phyloP scores from a whole-genome alignment of 2,113 vertebrate species.

The Geococcyx californianus region DNA sequence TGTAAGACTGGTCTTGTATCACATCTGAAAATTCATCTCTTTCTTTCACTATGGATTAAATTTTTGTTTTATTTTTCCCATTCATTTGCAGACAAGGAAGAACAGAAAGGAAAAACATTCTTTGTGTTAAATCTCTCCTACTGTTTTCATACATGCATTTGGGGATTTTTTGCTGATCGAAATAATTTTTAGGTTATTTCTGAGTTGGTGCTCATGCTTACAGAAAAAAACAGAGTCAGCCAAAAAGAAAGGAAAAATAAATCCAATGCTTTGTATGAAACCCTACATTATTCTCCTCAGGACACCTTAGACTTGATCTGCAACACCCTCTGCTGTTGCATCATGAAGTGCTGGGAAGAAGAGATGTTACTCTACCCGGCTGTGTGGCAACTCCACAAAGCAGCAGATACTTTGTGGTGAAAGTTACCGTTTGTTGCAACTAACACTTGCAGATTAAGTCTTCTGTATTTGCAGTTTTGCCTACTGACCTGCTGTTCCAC shows the following conservation, averaged over 20 bases:
- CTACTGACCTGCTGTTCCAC: not conserved
- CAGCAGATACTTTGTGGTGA: not conserved
- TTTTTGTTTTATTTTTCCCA: not conserved
- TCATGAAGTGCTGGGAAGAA: not conserved
- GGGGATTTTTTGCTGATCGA: rapidly evolving
- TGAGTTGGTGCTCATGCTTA: not conserved
- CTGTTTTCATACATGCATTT: not conserved
- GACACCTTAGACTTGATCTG: not conserved
- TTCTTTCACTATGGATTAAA: not conserved
- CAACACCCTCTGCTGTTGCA: slow-evolving; percentile 60
- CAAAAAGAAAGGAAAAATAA: not conserved
- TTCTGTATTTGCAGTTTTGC: not conserved
- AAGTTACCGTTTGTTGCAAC: not conserved
- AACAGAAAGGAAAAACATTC: not conserved
- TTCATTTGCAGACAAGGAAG: not conserved
- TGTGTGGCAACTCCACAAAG: not conserved
- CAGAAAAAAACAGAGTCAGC: not conserved
- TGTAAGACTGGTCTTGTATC: not conserved
- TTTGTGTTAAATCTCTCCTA: not conserved
- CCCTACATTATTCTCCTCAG: not conserved
- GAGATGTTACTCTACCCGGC: not conserved
- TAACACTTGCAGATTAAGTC: not conserved
- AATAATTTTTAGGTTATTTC: not conserved
- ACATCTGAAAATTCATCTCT: not conserved
- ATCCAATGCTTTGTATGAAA: not conserved